phyloP scores from a whole-genome alignment of 2,888 invertebrate species.

The Helobdella robusta region DNA sequence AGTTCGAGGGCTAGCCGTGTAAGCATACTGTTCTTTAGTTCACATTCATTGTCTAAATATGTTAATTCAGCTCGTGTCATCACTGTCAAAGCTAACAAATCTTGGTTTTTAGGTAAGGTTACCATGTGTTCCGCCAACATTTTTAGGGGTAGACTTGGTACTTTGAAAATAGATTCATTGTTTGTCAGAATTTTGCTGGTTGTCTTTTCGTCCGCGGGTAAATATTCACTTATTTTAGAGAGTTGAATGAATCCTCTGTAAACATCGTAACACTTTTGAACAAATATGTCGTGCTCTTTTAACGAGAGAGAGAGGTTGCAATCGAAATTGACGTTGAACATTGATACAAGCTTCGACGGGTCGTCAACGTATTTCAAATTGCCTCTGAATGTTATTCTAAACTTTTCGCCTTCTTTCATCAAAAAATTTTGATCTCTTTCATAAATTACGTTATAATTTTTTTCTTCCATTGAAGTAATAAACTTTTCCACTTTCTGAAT shows the following conservation, averaged over 20 bases:
- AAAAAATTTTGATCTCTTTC: constrained; percentile 34
- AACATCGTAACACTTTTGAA: constrained; percentile 44
- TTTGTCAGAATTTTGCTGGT: neutral
- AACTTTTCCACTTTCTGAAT: constrained; percentile 35
- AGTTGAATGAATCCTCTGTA: constrained; percentile 42
- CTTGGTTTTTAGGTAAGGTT: constrained; percentile 27
- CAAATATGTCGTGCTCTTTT: constrained; percentile 40
- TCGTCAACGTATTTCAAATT: constrained; percentile 38
- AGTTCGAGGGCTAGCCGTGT: constrained; percentile 14
- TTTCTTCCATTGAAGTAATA: constrained; percentile 37
- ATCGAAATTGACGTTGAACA: constrained; percentile 17
- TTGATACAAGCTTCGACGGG: constrained; percentile 36
- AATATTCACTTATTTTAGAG: neutral
- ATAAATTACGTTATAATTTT: constrained; percentile 43
- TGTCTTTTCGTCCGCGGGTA: neutral
- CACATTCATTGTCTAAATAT: constrained; percentile 22
- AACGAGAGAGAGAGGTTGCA: constrained; percentile 29
- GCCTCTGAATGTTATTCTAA: constrained; percentile 42
- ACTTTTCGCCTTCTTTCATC: constrained; percentile 39
- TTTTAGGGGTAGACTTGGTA: neutral
- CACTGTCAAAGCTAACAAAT: constrained; percentile 20
- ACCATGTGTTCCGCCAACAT: constrained; percentile 24
- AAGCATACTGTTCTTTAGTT: constrained; percentile 17
- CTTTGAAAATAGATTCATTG: neutral
- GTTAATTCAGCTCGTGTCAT: constrained; percentile 19